Evolutionary conservation across 1,140 invertebrate genomes (phyloP).

Genomic region (Arctopsyche grandis): DNA sequence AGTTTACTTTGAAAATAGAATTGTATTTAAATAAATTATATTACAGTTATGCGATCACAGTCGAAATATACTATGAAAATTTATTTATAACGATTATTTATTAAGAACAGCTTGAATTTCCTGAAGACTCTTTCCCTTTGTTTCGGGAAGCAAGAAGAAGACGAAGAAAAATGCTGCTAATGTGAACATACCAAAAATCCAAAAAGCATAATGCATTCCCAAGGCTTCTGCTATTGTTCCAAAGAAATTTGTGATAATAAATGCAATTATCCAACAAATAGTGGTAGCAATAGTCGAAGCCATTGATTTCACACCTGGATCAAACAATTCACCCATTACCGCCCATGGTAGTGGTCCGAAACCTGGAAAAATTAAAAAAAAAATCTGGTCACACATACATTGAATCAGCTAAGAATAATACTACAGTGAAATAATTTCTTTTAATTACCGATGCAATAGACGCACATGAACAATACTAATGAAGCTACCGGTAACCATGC

Average conservation of each 20-base stretch:
- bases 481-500: slow-evolving; percentile 73
- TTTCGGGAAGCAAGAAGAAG: slow-evolving; percentile 80
- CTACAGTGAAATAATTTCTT: too few relatives aligned
- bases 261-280: slow-evolving; percentile 81
- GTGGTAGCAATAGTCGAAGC: slow-evolving; percentile 80
- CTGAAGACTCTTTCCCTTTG: slow-evolving; percentile 80
- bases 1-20: too few relatives aligned
- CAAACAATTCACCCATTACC: slow-evolving; percentile 85
- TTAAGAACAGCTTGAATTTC: slow-evolving; percentile 79
- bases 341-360: slow-evolving; percentile 88
- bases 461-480: slow-evolving; percentile 74
- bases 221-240: slow-evolving; percentile 68
- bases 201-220: slow-evolving; percentile 78
- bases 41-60: too few relatives aligned
- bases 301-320: slow-evolving; percentile 77
- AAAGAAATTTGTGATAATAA: slow-evolving; percentile 83
- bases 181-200: slow-evolving; percentile 79
- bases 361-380: slow-evolving; percentile 63
- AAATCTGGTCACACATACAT: too few relatives aligned
- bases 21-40: too few relatives aligned
- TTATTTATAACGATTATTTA: slow-evolving; percentile 55
- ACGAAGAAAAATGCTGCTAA: slow-evolving; percentile 70
- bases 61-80: not conserved
- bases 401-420: too few relatives aligned
- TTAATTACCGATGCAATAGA: slow-evolving; percentile 68